Percentiles rank a stretch among this genome's conserved stretches.
Conservation (phyloP, 1,140 invertebrate genomes). For the Drosophila kikkawai region DNA sequence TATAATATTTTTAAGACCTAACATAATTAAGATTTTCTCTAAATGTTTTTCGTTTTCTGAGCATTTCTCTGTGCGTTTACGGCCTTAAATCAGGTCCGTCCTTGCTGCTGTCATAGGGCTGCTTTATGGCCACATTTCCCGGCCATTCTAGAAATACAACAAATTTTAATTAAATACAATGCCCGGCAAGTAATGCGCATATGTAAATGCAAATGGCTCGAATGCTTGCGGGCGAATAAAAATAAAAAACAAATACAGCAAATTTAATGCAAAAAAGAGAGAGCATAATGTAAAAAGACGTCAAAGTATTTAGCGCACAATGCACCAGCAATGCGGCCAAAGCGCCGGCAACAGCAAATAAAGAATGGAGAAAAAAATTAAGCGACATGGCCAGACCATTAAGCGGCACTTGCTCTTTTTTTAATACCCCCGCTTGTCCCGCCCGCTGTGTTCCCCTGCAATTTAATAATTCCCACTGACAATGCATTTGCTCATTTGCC, state of each 20-base stretch:
- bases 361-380: slow-evolving; percentile 30
- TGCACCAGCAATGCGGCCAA: slow-evolving; percentile 57
- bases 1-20: too few species aligned
- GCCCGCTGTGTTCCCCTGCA: slow-evolving; percentile 16
- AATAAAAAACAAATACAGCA: slow-evolving; percentile 7
- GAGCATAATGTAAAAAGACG: slow-evolving; percentile 36
- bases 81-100: slow-evolving; percentile 32
- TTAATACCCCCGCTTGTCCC: neutral
- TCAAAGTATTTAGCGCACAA: slow-evolving; percentile 65
- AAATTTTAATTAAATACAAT: slow-evolving; percentile 78
- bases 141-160: slow-evolving; percentile 63
- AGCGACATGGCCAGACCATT: slow-evolving; percentile 62
- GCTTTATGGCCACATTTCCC: slow-evolving; percentile 63
- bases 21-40: neutral
- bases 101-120: slow-evolving; percentile 34
- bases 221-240: slow-evolving; percentile 30
- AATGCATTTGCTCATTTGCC: slow-evolving; percentile 58
- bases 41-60: neutral
- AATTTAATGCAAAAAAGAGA: slow-evolving; percentile 11
- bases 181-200: slow-evolving; percentile 68
- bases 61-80: neutral
- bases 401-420: slow-evolving; percentile 44
- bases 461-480: slow-evolving; percentile 65
- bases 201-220: slow-evolving; percentile 71
- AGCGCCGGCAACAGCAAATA: slow-evolving; percentile 25